Evolutionary conservation across 1,140 invertebrate genomes (phyloP).

Genomic region (Luehdorfia chinensis): DNA sequence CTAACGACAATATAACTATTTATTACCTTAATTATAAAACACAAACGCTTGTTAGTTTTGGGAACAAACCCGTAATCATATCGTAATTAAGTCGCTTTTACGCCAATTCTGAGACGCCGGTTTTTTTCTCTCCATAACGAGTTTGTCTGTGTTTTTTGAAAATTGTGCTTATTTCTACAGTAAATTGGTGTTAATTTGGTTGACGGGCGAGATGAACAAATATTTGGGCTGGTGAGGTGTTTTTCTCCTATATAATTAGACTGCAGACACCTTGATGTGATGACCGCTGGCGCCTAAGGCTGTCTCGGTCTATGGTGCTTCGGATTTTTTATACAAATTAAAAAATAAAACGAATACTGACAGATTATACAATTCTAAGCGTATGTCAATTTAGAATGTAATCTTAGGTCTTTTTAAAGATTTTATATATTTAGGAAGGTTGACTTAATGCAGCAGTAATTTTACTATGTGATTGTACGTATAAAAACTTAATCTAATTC

Average conservation of each 20-base stretch:
- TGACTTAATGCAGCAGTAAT: too few relatives aligned
- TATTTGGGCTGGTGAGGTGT: slow-evolving; percentile 58
- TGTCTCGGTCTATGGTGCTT: slow-evolving; percentile 23
- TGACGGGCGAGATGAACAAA: slow-evolving; percentile 34
- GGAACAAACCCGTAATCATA: slow-evolving; percentile 68
- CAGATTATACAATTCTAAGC: neutral
- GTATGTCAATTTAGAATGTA: too few relatives aligned
- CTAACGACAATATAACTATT: slow-evolving; percentile 66
- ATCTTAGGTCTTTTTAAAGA: too few relatives aligned
- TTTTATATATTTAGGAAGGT: too few relatives aligned
- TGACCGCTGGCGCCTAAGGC: slow-evolving; percentile 58
- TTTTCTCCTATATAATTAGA: slow-evolving; percentile 63
- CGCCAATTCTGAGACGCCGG: slow-evolving; percentile 53
- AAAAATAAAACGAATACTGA: neutral
- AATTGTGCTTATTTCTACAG: slow-evolving; percentile 17
- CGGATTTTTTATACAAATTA: neutral
- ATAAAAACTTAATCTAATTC: too few relatives aligned
- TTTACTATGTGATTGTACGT: too few relatives aligned
- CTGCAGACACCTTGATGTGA: slow-evolving; percentile 62
- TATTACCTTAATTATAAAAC: slow-evolving; percentile 59
- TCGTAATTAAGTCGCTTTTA: slow-evolving; percentile 68
- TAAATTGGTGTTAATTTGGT: slow-evolving; percentile 22
- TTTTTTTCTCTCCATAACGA: slow-evolving; percentile 35
- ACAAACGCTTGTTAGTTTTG: slow-evolving; percentile 68
- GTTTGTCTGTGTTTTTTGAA: slow-evolving; percentile 5